These are phyloP conservation scores for Xenopus tropicalis DNA, from an alignment of 2,113 vertebrate species.

Conservation along the genomic window DNA sequence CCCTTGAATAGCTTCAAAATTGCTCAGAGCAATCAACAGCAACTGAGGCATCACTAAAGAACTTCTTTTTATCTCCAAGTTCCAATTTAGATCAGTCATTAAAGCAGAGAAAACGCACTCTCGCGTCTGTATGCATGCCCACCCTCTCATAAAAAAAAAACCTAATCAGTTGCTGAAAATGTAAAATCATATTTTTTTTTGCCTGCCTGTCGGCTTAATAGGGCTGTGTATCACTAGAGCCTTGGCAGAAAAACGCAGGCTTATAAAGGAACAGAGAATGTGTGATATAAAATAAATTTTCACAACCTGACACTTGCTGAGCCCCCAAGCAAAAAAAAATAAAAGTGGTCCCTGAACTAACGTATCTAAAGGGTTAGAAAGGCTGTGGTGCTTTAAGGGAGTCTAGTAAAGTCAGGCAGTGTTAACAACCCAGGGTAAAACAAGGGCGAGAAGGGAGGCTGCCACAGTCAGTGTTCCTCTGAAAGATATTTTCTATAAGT, in stretches of 20 bases:
- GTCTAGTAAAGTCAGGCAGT: too few relatives aligned
- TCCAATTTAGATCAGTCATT: slow-evolving; percentile 81
- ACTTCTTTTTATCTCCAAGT: slow-evolving; percentile 74
- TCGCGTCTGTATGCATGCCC: slow-evolving; percentile 56
- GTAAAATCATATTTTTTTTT: slow-evolving; percentile 70
- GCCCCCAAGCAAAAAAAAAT: too few relatives aligned
- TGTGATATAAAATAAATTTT: too few relatives aligned
- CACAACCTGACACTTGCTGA: too few relatives aligned
- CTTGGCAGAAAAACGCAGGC: neutral
- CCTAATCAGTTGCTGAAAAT: slow-evolving; percentile 66
- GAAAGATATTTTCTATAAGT: neutral
- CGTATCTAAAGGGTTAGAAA: too few relatives aligned
- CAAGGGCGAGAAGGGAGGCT: neutral
- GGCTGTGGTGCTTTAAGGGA: too few relatives aligned
- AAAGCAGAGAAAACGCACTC: slow-evolving; percentile 71
- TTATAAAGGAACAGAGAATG: too few relatives aligned
- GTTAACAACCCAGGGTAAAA: too few relatives aligned
- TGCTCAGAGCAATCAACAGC: slow-evolving; percentile 76
- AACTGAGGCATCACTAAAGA: slow-evolving; percentile 79
- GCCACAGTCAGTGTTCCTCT: neutral
- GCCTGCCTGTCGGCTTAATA: slow-evolving; percentile 60
- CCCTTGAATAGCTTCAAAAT: slow-evolving; percentile 75
- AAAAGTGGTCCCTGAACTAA: too few relatives aligned
- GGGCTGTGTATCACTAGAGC: slow-evolving; percentile 35
- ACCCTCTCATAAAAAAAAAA: slow-evolving; percentile 51